A percentile compares a stretch with the other conserved stretches of the same genome.
Evolutionary conservation across 2,888 invertebrate species (phyloP).

Genomic region (Trachelus troglodyta): DNA sequence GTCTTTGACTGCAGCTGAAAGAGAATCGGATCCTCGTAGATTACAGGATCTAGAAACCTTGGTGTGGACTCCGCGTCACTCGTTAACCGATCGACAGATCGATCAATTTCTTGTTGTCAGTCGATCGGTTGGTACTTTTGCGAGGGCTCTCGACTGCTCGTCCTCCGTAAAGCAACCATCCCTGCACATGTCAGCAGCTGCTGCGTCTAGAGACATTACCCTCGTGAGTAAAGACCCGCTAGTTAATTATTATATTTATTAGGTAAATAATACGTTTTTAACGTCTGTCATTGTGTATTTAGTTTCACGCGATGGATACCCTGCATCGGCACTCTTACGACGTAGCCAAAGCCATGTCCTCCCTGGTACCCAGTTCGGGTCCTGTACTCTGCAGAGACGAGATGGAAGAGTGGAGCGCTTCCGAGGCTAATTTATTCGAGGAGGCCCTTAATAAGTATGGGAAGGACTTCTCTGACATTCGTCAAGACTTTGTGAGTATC

Average conservation of each 20-base stretch:
- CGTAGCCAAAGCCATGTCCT: slow-evolving; percentile 89
- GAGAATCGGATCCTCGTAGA: slow-evolving; percentile 75
- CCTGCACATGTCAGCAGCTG: slow-evolving; percentile 99
- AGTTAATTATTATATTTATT: slow-evolving; percentile 13
- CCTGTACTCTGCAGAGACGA: slow-evolving; percentile 98
- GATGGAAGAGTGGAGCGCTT: slow-evolving; percentile 99
- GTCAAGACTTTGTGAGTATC: slow-evolving; percentile 92
- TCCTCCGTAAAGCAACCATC: slow-evolving; percentile 98
- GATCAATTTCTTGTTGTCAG: slow-evolving; percentile 98
- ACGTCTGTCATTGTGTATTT: slow-evolving; percentile 22
- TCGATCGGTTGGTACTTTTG: slow-evolving; percentile 97
- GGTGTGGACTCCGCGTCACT: slow-evolving; percentile 95
- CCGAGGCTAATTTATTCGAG: slow-evolving; percentile 98
- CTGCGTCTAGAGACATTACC: slow-evolving; percentile 98
- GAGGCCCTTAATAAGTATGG: slow-evolving; percentile 98
- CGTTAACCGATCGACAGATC: slow-evolving; percentile 93
- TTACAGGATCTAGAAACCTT: slow-evolving; percentile 87
- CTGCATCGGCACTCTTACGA: slow-evolving; percentile 93
- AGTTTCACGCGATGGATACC: slow-evolving; percentile 99
- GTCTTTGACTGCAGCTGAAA: slow-evolving; percentile 69
- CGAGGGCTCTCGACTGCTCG: slow-evolving; percentile 97
- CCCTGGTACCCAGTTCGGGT: slow-evolving; percentile 93
- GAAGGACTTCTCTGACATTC: slow-evolving; percentile 98
- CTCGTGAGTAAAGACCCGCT: slow-evolving; percentile 70
- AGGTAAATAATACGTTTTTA: slow-evolving; percentile 9